A percentile compares a stretch with the other conserved stretches of the same genome.
Evolutionary conservation across 92 coral and sea anemone species (phyloP).

Genomic region (Actinernus sp.): DNA sequence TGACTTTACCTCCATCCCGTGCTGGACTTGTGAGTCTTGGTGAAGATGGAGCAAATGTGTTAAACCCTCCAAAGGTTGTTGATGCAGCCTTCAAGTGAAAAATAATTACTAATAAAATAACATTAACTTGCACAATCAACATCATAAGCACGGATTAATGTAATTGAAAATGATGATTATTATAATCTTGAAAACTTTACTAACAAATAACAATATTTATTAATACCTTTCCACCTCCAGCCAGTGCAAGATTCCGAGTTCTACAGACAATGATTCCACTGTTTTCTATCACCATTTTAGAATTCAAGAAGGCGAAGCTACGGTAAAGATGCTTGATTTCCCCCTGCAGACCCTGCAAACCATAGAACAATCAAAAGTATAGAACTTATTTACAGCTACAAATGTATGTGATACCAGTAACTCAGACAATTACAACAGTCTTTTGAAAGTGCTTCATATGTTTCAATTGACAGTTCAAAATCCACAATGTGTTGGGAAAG

Average conservation of each 20-base stretch:
- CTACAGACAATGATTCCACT: slow-evolving; percentile 92
- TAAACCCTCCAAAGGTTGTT: slow-evolving; percentile 82
- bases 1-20: slow-evolving; percentile 80
- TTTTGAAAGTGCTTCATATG: too few species aligned
- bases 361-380: too few species aligned
- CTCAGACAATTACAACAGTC: too few species aligned
- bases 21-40: slow-evolving; percentile 98
- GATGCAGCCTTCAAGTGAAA: slow-evolving; percentile 62
- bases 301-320: slow-evolving; percentile 94
- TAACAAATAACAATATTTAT: not conserved
- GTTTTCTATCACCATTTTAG: slow-evolving; percentile 97
- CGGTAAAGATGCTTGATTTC: slow-evolving; percentile 98
- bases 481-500: too few species aligned
- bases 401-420: too few species aligned
- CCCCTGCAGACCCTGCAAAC: slow-evolving; percentile 88
- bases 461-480: too few species aligned
- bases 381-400: too few species aligned
- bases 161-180: too few species aligned
- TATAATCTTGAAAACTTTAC: too few species aligned
- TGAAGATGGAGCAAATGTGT: slow-evolving; percentile 93
- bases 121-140: not conserved
- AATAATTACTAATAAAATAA: not conserved
- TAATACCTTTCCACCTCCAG: slow-evolving; percentile 97
- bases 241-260: slow-evolving; percentile 85
- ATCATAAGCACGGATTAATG: too few species aligned